These are phyloP conservation scores for Toxotes lorentzi DNA, from an alignment of 2,797 vertebrate genomes.

Conservation along the genomic window DNA sequence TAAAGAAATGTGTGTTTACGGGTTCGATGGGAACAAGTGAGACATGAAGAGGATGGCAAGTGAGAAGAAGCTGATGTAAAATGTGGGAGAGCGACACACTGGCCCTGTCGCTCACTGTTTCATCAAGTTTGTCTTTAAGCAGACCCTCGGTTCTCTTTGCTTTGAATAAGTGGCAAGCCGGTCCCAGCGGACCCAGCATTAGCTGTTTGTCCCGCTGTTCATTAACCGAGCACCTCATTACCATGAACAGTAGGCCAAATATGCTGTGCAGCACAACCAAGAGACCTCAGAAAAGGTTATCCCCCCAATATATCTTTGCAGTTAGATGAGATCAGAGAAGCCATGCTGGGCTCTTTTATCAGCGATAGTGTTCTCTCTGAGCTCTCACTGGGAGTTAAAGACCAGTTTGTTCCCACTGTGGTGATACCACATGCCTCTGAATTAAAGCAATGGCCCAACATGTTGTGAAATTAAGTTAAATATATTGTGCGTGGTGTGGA, in stretches of 20 bases:
- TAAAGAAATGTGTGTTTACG: conserved; percentile 59
- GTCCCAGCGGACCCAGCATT: conserved; percentile 40
- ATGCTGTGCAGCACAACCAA: conserved; percentile 7
- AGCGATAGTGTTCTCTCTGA: conserved; percentile 14
- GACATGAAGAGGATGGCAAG: conserved; percentile 35
- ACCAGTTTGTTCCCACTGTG: conserved; percentile 47
- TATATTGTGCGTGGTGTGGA: conserved; percentile 11
- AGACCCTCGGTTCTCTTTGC: conserved; percentile 14
- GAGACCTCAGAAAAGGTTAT: conserved; percentile 44
- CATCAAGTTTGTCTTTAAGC: conserved; percentile 30
- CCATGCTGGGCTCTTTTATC: conserved; percentile 39
- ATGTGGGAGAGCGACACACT: conserved; percentile 34
- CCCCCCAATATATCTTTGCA: conserved; percentile 33
- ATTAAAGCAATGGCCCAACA: conserved; percentile 21
- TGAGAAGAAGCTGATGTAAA: conserved; percentile 49
- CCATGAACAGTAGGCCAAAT: conserved; percentile 40
- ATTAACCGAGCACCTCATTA: conserved; percentile 64
- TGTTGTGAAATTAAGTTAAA: conserved; percentile 13
- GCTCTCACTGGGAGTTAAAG: conserved; percentile 56
- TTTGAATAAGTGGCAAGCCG: conserved; percentile 4
- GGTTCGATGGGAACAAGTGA: conserved; percentile 50
- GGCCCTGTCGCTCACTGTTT: not conserved
- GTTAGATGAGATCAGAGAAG: conserved; percentile 19
- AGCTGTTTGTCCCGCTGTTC: conserved; percentile 55
- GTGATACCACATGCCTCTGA: conserved; percentile 40